A percentile compares a stretch with the other conserved stretches of the same genome.
Conservation (phyloP, 2,113 vertebrate species). For the Paedocypris sp. region DNA sequence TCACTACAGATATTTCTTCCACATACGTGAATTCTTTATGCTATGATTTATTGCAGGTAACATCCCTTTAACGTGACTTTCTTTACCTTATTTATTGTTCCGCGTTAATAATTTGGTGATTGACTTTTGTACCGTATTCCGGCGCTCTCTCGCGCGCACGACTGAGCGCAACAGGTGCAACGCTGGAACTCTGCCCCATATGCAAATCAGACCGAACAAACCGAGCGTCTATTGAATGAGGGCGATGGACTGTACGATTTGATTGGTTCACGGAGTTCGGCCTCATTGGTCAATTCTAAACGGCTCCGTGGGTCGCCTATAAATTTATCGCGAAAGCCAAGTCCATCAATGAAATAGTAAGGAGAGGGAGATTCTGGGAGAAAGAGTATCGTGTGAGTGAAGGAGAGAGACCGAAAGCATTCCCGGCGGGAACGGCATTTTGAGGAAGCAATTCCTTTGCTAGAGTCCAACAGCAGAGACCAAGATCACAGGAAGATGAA, state of each 20-base stretch:
- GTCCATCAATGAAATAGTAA: slow-evolving; percentile 71
- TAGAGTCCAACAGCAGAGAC: slow-evolving; percentile 44
- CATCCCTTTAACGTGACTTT: no score
- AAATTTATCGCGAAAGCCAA: slow-evolving; percentile 37
- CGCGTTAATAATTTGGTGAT: no score
- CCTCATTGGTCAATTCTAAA: slow-evolving; percentile 24
- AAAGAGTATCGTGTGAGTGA: slow-evolving; percentile 32
- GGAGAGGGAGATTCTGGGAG: slow-evolving; percentile 35
- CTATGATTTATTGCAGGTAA: no score
- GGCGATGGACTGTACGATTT: neutral
- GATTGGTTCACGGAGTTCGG: slow-evolving; percentile 38
- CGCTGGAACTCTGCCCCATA: slow-evolving; percentile 31
- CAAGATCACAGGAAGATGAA: slow-evolving; percentile 61
- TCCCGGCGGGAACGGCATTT: slow-evolving; percentile 10
- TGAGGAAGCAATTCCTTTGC: slow-evolving; percentile 38
- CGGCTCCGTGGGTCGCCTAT: slow-evolving; percentile 42
- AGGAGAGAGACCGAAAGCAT: slow-evolving; percentile 32
- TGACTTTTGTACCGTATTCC: no score
- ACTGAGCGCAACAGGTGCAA: slow-evolving; percentile 45
- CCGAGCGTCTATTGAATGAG: slow-evolving; percentile 10
- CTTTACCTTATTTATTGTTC: no score
- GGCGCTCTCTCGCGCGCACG: neutral
- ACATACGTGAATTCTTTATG: no score
- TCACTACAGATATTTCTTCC: no score
- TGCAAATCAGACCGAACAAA: slow-evolving; percentile 20